phyloP scores from a whole-genome alignment of 30 jellyfish, hydroid and myxozoan genomes.

The Aurelia aurita complex sp. Pacific region DNA sequence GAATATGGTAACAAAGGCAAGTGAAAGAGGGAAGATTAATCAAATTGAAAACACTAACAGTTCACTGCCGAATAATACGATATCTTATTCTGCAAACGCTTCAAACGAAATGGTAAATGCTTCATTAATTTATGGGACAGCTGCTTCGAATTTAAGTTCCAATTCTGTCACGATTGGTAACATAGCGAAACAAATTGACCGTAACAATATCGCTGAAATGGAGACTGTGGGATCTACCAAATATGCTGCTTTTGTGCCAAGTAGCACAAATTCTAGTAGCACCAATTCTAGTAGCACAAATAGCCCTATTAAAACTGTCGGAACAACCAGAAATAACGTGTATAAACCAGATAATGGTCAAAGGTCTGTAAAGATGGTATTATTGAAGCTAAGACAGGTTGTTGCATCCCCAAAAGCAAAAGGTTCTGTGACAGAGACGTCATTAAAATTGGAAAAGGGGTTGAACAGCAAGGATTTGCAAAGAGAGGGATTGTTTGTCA shows the following conservation, averaged over 20 bases:
- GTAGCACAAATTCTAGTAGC: too few species aligned
- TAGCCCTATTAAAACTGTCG: too few species aligned
- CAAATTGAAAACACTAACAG: neutral
- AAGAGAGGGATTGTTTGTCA: conserved; percentile 56
- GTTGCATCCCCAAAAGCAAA: neutral
- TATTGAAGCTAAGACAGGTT: neutral
- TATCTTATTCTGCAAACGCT: neutral
- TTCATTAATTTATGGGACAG: too few species aligned
- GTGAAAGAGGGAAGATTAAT: neutral
- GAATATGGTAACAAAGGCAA: too few species aligned
- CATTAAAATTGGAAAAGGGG: neutral
- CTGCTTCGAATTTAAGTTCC: too few species aligned
- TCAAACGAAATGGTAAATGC: neutral
- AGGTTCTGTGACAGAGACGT: neutral
- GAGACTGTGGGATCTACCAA: too few species aligned
- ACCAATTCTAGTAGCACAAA: too few species aligned
- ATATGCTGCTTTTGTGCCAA: too few species aligned
- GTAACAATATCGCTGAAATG: neutral
- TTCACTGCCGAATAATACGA: too few species aligned
- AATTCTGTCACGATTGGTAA: too few species aligned
- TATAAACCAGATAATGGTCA: conserved; percentile 1
- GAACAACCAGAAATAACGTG: neutral
- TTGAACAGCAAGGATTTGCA: conserved; percentile 21
- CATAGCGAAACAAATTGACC: neutral
- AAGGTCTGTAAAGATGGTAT: conserved; percentile 4